phyloP scores from a whole-genome alignment of 2,797 vertebrate genomes.

The Threskiornis aethiopicus region DNA sequence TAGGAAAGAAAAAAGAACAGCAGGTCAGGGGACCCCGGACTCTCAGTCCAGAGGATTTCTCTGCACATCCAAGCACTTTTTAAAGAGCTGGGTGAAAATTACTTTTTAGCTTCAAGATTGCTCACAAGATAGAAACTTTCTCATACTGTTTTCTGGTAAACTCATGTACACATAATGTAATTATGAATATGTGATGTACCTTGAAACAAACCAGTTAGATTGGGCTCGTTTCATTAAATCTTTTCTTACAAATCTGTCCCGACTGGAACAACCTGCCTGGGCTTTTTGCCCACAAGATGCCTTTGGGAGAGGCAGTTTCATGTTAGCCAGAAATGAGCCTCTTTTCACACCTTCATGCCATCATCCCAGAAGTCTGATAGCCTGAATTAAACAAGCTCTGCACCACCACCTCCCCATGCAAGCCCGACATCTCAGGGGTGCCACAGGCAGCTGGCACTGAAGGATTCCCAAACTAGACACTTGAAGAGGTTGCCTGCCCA shows the following conservation, averaged over 20 bases:
- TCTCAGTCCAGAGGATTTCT: neutral
- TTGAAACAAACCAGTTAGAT: neutral
- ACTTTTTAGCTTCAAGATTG: neutral
- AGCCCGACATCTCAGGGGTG: neutral
- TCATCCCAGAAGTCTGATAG: neutral
- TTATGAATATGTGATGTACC: neutral
- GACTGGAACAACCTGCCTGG: neutral
- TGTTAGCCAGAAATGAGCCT: neutral
- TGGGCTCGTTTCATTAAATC: neutral
- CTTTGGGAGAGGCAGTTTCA: neutral
- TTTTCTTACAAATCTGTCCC: neutral
- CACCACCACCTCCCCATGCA: neutral
- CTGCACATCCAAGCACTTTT: neutral
- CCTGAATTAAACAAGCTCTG: neutral
- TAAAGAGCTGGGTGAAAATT: neutral
- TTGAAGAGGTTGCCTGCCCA: neutral
- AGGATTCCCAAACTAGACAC: fast-evolving
- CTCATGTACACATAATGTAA: neutral
- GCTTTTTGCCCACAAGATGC: neutral
- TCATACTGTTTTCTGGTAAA: neutral
- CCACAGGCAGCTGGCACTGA: neutral
- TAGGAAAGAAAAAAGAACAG: slow-evolving; percentile 65
- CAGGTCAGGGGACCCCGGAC: neutral
- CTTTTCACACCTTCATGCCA: neutral
- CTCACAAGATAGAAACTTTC: neutral